Percentiles rank a stretch among this genome's conserved stretches.
Evolutionary conservation across 2,113 vertebrate genomes (phyloP).

Genomic region (Toxotes chatareus): DNA sequence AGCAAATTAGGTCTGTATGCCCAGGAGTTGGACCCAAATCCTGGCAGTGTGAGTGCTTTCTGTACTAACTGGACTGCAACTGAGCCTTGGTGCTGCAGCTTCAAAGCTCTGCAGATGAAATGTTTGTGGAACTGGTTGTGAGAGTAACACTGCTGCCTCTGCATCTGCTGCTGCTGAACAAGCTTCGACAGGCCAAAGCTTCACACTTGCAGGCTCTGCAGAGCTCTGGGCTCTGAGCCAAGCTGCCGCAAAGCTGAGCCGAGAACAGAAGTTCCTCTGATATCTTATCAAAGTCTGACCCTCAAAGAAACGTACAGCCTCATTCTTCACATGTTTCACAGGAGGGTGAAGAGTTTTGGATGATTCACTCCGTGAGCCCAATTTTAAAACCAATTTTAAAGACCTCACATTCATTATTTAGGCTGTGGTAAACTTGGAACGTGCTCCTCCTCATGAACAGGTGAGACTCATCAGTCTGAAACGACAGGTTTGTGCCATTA

Average conservation of each 20-base stretch:
- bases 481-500: too few species aligned
- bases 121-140: background rate
- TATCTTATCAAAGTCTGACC: background rate
- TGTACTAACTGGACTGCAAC: conserved; percentile 17
- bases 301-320: background rate
- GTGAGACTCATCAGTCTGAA: too few species aligned
- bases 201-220: background rate
- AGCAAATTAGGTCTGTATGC: conserved; percentile 41
- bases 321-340: background rate
- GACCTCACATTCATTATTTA: background rate
- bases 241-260: background rate
- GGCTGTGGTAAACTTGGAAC: too few species aligned
- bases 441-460: too few species aligned
- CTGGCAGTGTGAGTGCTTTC: background rate
- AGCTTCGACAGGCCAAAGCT: conserved; percentile 12
- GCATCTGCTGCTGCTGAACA: background rate
- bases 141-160: background rate
- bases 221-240: background rate
- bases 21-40: background rate
- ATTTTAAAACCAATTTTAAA: background rate
- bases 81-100: conserved; percentile 4
- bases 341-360: too few species aligned
- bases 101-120: background rate
- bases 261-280: background rate
- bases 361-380: too few species aligned